Percentiles rank a stretch among this genome's conserved stretches.
These are phyloP conservation scores for Perca fluviatilis DNA, from an alignment of 2,113 vertebrate genomes.

Conservation along the genomic window DNA sequence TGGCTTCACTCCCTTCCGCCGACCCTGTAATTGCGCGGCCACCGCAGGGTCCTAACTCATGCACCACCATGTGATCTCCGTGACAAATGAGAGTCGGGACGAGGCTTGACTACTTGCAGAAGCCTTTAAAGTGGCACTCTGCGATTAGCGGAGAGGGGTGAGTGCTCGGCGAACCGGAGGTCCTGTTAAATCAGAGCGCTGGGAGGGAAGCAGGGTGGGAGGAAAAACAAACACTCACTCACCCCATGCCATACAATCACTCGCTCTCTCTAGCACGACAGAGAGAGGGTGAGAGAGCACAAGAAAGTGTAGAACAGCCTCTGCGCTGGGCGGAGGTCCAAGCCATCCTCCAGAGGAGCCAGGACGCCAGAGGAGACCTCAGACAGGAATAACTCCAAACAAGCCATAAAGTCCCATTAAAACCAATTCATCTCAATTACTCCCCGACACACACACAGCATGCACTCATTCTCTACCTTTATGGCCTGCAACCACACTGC, in stretches of 20 bases:
- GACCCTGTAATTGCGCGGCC: constrained; percentile 75
- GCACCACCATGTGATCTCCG: constrained; percentile 69
- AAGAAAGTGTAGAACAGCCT: constrained; percentile 56
- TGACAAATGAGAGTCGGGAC: constrained; percentile 74
- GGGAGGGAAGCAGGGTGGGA: constrained; percentile 20
- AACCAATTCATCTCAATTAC: constrained; percentile 79
- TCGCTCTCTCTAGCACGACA: constrained; percentile 36
- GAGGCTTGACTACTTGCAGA: constrained; percentile 57
- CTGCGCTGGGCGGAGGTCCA: constrained; percentile 58
- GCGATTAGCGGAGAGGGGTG: constrained; percentile 59
- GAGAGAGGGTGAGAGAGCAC: constrained; percentile 35
- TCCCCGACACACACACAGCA: constrained; percentile 46
- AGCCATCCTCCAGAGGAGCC: constrained; percentile 62
- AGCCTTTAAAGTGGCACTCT: constrained; percentile 70
- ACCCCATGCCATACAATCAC: constrained; percentile 27
- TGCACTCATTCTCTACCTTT: constrained; percentile 49
- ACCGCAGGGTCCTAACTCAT: constrained; percentile 72
- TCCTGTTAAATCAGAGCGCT: constrained; percentile 46
- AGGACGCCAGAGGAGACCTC: constrained; percentile 75
- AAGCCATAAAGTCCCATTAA: constrained; percentile 80
- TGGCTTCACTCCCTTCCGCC: constrained; percentile 50
- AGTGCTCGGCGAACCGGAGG: constrained; percentile 52
- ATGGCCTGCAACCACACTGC: constrained; percentile 29
- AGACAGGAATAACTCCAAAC: constrained; percentile 80
- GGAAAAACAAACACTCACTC: constrained; percentile 61